phyloP scores from a whole-genome alignment of 2,888 invertebrate genomes.

The Eudasyphora cyanicolor region DNA sequence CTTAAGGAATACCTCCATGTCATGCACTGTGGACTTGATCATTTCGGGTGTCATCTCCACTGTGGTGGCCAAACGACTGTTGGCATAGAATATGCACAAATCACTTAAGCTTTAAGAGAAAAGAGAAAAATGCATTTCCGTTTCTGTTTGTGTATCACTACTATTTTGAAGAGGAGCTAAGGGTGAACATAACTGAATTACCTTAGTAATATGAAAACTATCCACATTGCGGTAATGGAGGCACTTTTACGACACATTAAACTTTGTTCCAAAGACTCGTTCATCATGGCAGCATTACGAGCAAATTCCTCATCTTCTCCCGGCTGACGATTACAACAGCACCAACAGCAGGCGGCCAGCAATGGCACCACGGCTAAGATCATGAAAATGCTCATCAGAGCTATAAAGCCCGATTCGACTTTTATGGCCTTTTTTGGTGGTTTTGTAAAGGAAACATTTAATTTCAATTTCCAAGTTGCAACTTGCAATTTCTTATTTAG shows the following conservation, averaged over 20 bases:
- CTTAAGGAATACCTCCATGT: constrained; percentile 83
- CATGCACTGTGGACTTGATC: constrained; percentile 82
- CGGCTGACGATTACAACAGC: constrained; percentile 78
- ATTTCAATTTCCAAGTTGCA: background rate
- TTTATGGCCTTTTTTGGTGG: constrained; percentile 86
- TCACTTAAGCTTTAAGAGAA: constrained; percentile 81
- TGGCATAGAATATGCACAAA: constrained; percentile 83
- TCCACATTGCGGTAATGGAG: constrained; percentile 75
- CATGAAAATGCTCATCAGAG: constrained; percentile 83
- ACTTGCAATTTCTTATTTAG: too few relatives aligned
- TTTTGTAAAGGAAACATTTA: background rate
- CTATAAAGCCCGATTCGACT: constrained; percentile 86
- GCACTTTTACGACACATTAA: constrained; percentile 77
- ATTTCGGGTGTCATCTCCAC: constrained; percentile 82
- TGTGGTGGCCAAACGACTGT: constrained; percentile 83
- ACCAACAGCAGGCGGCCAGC: constrained; percentile 82
- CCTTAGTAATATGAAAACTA: constrained; percentile 77
- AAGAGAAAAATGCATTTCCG: background rate
- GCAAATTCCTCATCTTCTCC: constrained; percentile 78
- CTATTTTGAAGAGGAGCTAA: too few relatives aligned
- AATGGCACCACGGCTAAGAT: constrained; percentile 85
- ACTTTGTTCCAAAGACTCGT: constrained; percentile 75
- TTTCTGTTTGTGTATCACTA: background rate
- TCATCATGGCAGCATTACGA: constrained; percentile 75
- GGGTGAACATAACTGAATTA: too few relatives aligned